Conservation (phyloP, 2,888 invertebrate species). For the Chrysolina haemoptera region DNA sequence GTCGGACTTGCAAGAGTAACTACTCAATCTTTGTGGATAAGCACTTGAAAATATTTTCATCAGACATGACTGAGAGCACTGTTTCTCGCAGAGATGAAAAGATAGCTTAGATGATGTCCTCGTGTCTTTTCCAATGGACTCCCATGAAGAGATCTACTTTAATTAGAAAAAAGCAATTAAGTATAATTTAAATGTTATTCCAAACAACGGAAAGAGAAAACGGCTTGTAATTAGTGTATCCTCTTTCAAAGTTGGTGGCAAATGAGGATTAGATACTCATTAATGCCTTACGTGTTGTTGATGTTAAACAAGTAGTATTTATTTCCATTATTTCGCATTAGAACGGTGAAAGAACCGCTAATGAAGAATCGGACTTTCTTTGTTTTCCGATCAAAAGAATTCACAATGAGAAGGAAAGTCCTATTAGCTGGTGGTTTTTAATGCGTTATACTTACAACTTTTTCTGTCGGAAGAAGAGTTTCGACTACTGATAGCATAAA, state of each 20-base stretch:
- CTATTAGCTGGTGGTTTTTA: background rate
- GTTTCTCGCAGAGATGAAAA: no score
- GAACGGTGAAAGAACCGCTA: background rate
- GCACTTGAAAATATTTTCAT: no score
- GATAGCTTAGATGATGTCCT: no score
- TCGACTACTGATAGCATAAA: no score
- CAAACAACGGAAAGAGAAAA: slow-evolving; percentile 6
- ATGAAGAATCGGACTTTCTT: background rate
- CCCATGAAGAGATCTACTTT: background rate
- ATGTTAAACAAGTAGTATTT: background rate
- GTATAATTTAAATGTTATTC: background rate
- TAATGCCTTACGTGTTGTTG: background rate
- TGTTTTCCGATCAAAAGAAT: background rate
- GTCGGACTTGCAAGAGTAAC: no score
- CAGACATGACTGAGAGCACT: no score
- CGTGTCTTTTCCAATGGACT: background rate
- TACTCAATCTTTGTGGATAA: no score
- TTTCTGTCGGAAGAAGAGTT: no score
- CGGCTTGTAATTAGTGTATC: background rate
- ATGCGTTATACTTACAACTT: no score
- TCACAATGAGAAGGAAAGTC: background rate
- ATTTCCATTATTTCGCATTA: background rate
- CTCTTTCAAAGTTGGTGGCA: background rate
- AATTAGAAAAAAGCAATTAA: background rate
- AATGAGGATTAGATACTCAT: slow-evolving; percentile 6